Evolutionary conservation across 2,888 invertebrate species (phyloP).

Genomic region (Drosophila limbata): DNA sequence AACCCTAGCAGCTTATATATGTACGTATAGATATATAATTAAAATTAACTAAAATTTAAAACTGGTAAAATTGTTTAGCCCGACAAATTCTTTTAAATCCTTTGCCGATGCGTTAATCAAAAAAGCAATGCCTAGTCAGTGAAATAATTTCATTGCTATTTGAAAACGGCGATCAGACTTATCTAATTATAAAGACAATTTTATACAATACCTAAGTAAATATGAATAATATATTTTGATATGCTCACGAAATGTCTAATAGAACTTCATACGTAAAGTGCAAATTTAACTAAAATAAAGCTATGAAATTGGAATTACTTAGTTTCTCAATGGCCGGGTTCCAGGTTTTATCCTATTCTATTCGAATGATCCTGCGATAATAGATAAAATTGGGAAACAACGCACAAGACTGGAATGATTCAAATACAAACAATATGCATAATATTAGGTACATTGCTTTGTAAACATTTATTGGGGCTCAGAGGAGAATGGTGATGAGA

Average conservation of each 20-base stretch:
- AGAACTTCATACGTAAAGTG: constrained; percentile 32
- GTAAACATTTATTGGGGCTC: constrained; percentile 57
- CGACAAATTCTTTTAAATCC: constrained; percentile 15
- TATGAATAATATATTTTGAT: constrained; percentile 67
- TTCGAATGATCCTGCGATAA: background rate
- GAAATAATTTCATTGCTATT: constrained; percentile 37
- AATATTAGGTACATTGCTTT: constrained; percentile 21
- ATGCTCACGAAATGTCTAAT: constrained; percentile 51
- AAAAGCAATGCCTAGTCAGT: constrained; percentile 53
- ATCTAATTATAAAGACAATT: constrained; percentile 61
- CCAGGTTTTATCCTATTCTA: background rate
- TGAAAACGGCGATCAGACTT: constrained; percentile 50
- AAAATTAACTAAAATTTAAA: constrained; percentile 25
- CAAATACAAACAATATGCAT: background rate
- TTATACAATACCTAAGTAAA: constrained; percentile 40
- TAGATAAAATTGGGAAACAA: no score
- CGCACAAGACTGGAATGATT: background rate
- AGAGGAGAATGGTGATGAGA: constrained; percentile 39
- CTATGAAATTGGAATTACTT: constrained; percentile 27
- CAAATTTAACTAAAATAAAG: constrained; percentile 50
- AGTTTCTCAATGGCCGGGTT: background rate
- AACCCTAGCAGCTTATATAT: constrained; percentile 2
- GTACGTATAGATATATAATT: constrained; percentile 7
- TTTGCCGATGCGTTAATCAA: constrained; percentile 40
- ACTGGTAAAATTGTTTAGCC: constrained; percentile 28